Conservation (phyloP, 2,113 vertebrate genomes). For the Nesoenas mayeri region DNA sequence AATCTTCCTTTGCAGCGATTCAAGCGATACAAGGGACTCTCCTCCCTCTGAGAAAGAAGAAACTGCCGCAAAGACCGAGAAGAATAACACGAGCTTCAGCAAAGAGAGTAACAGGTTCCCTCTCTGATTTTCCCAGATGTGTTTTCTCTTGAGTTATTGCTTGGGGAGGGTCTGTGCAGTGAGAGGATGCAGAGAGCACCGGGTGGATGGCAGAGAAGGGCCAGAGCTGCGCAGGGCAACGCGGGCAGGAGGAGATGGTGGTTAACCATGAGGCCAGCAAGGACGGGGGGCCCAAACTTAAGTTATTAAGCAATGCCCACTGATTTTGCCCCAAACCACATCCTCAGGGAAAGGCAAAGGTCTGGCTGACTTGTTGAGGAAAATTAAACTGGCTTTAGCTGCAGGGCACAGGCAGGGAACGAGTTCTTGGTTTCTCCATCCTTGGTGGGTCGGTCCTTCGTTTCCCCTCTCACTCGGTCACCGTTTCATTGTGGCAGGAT, state of each 20-base stretch:
- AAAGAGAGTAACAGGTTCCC: slow-evolving; percentile 79
- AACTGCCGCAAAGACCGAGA: slow-evolving; percentile 68
- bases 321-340: background rate
- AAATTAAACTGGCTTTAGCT: background rate
- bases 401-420: background rate
- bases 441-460: fast-evolving
- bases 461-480: background rate
- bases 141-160: background rate
- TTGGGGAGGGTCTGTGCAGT: fast-evolving
- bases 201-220: background rate
- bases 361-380: background rate
- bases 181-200: fast-evolving
- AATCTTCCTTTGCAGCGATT: slow-evolving; percentile 80
- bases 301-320: background rate
- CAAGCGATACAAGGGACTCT: slow-evolving; percentile 83
- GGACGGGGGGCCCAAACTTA: background rate
- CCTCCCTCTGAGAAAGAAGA: slow-evolving; percentile 85
- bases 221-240: background rate
- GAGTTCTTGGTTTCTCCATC: fast-evolving
- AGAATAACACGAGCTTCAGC: slow-evolving; percentile 71
- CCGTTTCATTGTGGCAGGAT: slow-evolving; percentile 71
- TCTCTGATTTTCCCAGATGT: background rate
- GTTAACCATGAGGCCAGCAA: background rate
- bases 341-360: background rate
- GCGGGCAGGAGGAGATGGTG: background rate